Base-by-base conservation (phyloP, 2,888 invertebrate species). In the Spodoptera exigua region DNA sequence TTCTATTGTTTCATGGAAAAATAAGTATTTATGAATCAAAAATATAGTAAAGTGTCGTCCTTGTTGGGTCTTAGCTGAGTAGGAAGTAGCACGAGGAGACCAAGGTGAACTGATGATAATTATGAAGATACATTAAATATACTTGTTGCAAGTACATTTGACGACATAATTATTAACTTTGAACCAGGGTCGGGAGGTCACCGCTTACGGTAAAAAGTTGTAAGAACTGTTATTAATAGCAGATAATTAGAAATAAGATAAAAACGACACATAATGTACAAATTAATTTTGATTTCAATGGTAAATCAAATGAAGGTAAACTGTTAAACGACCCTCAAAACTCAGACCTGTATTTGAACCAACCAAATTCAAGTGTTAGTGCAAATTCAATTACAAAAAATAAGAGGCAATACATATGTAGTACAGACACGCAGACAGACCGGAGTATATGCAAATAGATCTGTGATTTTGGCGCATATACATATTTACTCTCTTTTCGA, bases 21-120 rank as follows among this genome's bases (percentile, higher is more conserved):
- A n/a, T n/a, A n/a, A 66, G 73, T 64, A 72, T 76, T 70, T 51
- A 61, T 67, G 56, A 68, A 78, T 77, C 62, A 70, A 71, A 79
- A 74, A 72, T 60, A 72, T 76, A 65, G 54, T 62, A 58, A 32
- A 65, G 49, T 54, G 56, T 54, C 47, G 74, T 76, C 71, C 70
- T 70, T 69, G 76, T 49, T 54, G 59, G 49, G 61, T 61, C 71
- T 66, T 44, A 56, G 59, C 35, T 49, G 47, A 70, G 61, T 58
- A 84, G 81, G 81, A 81, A 83, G 80, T 76, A 53, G 66, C 51
- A 53, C 61, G 48, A 66, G 62, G 69, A 72, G 69, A 68, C 75
- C 83, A 84, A 85, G 85, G 83, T 78, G 74, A 84, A 72, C 69
- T 64, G 51, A 74, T 70, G 75, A 78, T 81, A 80, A 85, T 77